phyloP scores from a whole-genome alignment of 2,113 vertebrate genomes.

The Toxotes chatareus region DNA sequence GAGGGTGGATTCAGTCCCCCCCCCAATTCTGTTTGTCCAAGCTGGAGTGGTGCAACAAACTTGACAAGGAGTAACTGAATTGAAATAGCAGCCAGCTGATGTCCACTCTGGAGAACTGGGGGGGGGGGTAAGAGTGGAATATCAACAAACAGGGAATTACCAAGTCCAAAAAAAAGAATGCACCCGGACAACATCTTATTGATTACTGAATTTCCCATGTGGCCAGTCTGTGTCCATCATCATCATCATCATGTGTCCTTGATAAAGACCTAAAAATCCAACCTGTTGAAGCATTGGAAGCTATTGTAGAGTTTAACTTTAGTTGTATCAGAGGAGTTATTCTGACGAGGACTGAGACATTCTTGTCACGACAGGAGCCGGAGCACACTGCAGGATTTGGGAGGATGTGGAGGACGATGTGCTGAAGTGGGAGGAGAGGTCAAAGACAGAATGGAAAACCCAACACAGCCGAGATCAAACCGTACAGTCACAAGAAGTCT shows the following conservation, averaged over 20 bases:
- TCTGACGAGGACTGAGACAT: neutral
- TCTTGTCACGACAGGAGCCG: slow-evolving; percentile 17
- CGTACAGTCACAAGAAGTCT: too few relatives aligned
- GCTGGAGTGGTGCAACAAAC: slow-evolving; percentile 30
- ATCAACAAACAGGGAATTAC: slow-evolving; percentile 15
- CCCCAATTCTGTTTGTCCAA: slow-evolving; percentile 29
- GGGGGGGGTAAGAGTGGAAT: neutral
- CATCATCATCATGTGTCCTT: neutral
- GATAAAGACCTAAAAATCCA: neutral
- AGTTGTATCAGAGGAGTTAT: neutral
- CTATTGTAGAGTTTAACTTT: neutral
- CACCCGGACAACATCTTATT: neutral
- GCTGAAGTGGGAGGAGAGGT: slow-evolving; percentile 7
- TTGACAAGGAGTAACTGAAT: slow-evolving; percentile 52
- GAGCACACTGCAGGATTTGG: neutral
- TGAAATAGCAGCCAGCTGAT: slow-evolving; percentile 59
- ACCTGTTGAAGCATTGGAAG: neutral
- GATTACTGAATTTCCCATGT: neutral
- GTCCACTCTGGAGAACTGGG: slow-evolving; percentile 26
- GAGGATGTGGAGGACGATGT: slow-evolving; percentile 6
- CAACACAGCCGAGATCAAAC: neutral
- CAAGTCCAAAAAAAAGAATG: neutral
- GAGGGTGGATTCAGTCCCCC: slow-evolving; percentile 37
- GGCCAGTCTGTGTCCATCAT: neutral
- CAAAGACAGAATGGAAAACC: neutral